A percentile compares a stretch with the other conserved stretches of the same genome.
Evolutionary conservation across 2,113 vertebrate genomes (phyloP).

Genomic region (Mormyrus lacerda): DNA sequence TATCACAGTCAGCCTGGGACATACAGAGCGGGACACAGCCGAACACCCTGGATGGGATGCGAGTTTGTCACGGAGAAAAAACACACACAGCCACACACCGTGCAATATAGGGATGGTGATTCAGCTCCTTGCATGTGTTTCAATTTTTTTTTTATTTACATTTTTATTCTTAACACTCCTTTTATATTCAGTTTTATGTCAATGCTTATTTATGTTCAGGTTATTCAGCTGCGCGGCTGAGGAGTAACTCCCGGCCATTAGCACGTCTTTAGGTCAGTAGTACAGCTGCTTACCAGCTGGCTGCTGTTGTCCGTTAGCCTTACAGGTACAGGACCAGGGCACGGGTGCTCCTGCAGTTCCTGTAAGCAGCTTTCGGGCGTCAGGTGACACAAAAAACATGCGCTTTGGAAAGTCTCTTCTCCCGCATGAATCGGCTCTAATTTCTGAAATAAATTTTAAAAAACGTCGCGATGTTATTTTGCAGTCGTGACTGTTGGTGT

Average conservation of each 20-base stretch:
- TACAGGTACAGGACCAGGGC: background rate
- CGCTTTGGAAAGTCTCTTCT: background rate
- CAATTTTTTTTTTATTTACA: background rate
- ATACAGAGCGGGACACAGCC: background rate
- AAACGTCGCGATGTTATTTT: background rate
- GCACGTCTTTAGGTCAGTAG: background rate
- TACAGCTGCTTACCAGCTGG: background rate
- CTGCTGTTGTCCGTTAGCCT: background rate
- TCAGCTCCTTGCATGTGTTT: background rate
- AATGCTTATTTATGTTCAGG: background rate
- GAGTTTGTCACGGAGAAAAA: background rate
- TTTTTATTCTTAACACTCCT: background rate
- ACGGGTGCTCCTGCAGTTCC: background rate
- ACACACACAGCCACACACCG: background rate
- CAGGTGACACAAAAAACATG: background rate
- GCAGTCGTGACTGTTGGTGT: background rate
- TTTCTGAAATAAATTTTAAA: background rate
- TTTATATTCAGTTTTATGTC: background rate
- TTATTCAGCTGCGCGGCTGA: background rate
- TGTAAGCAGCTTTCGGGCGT: background rate
- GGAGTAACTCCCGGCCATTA: background rate
- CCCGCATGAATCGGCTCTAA: background rate
- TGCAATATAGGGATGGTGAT: background rate
- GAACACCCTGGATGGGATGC: background rate
- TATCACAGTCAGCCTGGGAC: background rate